Evolutionary conservation across 2,113 vertebrate genomes (phyloP).

Genomic region (Tragelaphus imberbis): DNA sequence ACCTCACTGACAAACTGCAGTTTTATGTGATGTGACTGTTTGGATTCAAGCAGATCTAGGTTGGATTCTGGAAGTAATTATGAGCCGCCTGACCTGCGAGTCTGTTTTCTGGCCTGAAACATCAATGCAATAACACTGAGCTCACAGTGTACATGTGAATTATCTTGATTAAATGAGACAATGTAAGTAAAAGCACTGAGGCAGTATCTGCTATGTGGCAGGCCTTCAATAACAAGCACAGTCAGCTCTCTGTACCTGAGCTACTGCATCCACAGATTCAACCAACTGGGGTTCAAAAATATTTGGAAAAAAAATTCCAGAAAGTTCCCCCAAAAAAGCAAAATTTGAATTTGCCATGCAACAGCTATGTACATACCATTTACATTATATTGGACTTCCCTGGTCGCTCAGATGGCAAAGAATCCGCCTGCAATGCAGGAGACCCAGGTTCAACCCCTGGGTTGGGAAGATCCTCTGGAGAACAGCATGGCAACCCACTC

Average conservation of each 20-base stretch:
- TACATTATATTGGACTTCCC: not conserved
- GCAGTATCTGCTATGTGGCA: not conserved
- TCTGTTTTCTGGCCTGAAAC: conserved; percentile 10
- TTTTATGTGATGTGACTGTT: not conserved
- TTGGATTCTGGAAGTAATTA: not conserved
- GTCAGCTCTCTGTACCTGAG: not conserved
- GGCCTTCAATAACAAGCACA: not conserved
- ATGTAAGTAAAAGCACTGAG: not conserved
- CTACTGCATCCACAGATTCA: not conserved
- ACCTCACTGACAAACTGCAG: not conserved
- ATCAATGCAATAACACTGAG: not conserved
- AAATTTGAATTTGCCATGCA: not conserved
- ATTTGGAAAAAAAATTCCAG: not conserved
- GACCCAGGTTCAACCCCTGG: not conserved
- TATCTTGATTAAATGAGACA: not conserved
- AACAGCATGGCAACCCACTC: not conserved
- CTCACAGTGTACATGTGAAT: not conserved
- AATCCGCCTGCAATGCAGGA: not conserved
- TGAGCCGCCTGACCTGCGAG: not conserved
- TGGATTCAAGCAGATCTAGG: not conserved
- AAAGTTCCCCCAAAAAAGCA: not conserved
- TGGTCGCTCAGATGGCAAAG: not conserved
- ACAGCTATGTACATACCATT: not conserved
- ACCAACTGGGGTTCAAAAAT: not conserved
- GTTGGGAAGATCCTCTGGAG: not conserved